phyloP scores from a whole-genome alignment of 2,888 invertebrate species.

The Lypha dubia region DNA sequence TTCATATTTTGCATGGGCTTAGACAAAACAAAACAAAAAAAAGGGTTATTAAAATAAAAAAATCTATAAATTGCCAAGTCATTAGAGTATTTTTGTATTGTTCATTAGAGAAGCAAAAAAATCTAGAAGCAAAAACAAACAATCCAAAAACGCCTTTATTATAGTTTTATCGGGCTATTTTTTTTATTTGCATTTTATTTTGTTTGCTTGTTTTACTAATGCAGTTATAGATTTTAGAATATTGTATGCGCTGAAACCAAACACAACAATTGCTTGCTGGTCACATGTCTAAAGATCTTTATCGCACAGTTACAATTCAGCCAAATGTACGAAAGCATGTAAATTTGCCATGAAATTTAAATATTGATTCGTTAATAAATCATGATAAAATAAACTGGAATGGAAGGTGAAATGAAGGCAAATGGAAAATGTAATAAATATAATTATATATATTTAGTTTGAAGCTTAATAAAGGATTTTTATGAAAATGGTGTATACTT shows the following conservation, averaged over 20 bases:
- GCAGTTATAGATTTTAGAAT: constrained; percentile 61
- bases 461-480: background rate
- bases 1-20: background rate
- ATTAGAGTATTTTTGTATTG: constrained; percentile 58
- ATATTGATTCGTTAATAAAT: constrained; percentile 71
- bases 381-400: constrained; percentile 51
- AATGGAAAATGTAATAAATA: constrained; percentile 10
- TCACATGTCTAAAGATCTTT: constrained; percentile 69
- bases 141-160: constrained; percentile 54
- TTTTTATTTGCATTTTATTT: constrained; percentile 30
- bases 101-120: constrained; percentile 11
- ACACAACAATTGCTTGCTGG: constrained; percentile 61
- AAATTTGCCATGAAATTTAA: constrained; percentile 66
- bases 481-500: constrained; percentile 4
- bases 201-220: constrained; percentile 66
- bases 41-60: constrained; percentile 67
- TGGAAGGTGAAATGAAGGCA: background rate
- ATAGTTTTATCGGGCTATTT: constrained; percentile 50
- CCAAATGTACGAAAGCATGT: constrained; percentile 49
- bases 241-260: constrained; percentile 45
- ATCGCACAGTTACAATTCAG: constrained; percentile 44
- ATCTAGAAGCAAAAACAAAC: background rate
- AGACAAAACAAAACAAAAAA: background rate
- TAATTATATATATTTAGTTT: background rate
- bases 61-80: constrained; percentile 68